A percentile compares a stretch with the other conserved stretches of the same genome.
Evolutionary conservation across 1,140 invertebrate species (phyloP).

Genomic region (Drosophila funebris): DNA sequence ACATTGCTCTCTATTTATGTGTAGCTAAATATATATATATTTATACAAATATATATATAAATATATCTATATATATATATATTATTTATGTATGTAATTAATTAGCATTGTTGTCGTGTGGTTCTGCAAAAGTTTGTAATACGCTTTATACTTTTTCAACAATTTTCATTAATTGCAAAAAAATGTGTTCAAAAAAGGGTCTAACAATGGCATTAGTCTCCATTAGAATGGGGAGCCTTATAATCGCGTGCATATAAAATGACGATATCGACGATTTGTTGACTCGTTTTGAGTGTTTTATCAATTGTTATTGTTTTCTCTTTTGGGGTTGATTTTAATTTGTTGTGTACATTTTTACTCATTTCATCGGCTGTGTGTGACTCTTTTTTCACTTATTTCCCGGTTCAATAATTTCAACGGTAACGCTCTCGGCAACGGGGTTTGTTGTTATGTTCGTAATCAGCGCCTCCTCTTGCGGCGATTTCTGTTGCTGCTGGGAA

Average conservation of each 20-base stretch:
- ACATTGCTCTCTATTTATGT: slow-evolving; percentile 39
- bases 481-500: slow-evolving; percentile 46
- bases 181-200: slow-evolving; percentile 58
- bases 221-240: slow-evolving; percentile 26
- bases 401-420: slow-evolving; percentile 81
- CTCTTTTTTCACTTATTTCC: slow-evolving; percentile 42
- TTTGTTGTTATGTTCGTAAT: slow-evolving; percentile 82
- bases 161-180: slow-evolving; percentile 67
- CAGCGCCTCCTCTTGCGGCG: slow-evolving; percentile 66
- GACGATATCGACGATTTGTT: slow-evolving; percentile 46
- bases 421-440: slow-evolving; percentile 81
- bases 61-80: slow-evolving; percentile 39
- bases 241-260: slow-evolving; percentile 71
- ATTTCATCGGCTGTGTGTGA: neutral
- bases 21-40: slow-evolving; percentile 35
- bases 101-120: slow-evolving; percentile 65
- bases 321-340: slow-evolving; percentile 8
- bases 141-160: slow-evolving; percentile 51
- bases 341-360: neutral
- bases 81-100: slow-evolving; percentile 59
- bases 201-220: slow-evolving; percentile 58
- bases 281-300: slow-evolving; percentile 13
- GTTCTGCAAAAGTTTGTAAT: slow-evolving; percentile 56
- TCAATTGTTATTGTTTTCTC: slow-evolving; percentile 15
- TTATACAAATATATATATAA: slow-evolving; percentile 33